phyloP scores from a whole-genome alignment of 2,113 vertebrate genomes.

The Salminus brasiliensis region DNA sequence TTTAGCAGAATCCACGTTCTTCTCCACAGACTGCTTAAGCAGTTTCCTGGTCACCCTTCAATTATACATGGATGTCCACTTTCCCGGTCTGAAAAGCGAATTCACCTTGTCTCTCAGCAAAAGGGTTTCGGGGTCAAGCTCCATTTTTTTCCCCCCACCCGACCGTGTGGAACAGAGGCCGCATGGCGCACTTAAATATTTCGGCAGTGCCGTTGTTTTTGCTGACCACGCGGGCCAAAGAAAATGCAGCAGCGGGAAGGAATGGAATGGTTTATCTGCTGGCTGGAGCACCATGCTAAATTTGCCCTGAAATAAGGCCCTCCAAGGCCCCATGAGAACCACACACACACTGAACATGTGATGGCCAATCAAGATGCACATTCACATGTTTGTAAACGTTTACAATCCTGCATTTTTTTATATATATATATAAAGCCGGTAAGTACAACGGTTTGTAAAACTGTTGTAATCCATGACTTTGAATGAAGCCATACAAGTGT shows the following conservation, averaged over 20 bases:
- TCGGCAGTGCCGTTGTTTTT: constrained; percentile 41
- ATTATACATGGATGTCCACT: not conserved
- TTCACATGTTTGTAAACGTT: not conserved
- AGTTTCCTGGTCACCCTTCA: not conserved
- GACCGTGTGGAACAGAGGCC: constrained; percentile 31
- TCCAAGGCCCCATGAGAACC: constrained; percentile 38
- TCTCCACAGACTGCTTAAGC: not conserved
- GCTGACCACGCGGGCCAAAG: constrained; percentile 37
- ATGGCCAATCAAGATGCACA: not conserved
- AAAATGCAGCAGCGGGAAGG: constrained; percentile 35
- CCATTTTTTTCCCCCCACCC: constrained; percentile 5
- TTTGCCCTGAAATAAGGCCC: constrained; percentile 51
- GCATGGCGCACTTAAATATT: constrained; percentile 33
- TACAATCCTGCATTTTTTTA: not conserved
- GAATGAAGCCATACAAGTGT: not conserved
- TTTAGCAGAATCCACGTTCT: not conserved
- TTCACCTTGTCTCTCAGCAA: constrained; percentile 22
- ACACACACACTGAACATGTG: constrained; percentile 18
- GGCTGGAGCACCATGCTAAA: constrained; percentile 37
- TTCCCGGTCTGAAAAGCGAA: constrained; percentile 16
- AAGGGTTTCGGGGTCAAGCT: constrained; percentile 3
- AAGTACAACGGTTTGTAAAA: not conserved
- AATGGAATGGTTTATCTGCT: constrained; percentile 43
- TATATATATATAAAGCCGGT: too few relatives aligned
- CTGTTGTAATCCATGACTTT: not conserved